A percentile compares a stretch with the other conserved stretches of the same genome.
phyloP scores from a whole-genome alignment of 2,888 invertebrate genomes.

The Ectemnius cavifrons region DNA sequence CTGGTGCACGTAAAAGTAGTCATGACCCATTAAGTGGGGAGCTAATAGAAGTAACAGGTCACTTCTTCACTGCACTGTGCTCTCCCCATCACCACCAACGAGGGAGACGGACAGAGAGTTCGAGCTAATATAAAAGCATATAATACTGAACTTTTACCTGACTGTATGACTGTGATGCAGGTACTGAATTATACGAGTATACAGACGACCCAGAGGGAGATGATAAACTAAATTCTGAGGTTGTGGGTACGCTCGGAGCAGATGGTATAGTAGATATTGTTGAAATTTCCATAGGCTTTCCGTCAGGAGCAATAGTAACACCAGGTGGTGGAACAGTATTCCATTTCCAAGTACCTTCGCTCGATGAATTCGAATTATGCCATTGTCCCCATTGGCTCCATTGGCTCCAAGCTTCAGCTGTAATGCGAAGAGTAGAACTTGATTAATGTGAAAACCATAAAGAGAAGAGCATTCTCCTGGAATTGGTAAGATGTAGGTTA shows the following conservation, averaged over 20 bases:
- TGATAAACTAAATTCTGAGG: slow-evolving; percentile 67
- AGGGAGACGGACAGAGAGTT: too few relatives aligned
- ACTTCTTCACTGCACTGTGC: too few relatives aligned
- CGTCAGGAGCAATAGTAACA: slow-evolving; percentile 72
- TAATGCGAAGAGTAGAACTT: slow-evolving; percentile 27
- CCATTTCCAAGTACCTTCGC: slow-evolving; percentile 74
- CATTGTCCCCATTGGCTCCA: slow-evolving; percentile 75
- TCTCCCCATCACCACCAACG: too few relatives aligned
- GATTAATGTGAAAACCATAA: neutral
- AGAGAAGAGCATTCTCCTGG: too few relatives aligned
- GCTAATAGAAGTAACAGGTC: too few relatives aligned
- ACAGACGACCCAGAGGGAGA: slow-evolving; percentile 68
- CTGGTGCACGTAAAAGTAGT: too few relatives aligned
- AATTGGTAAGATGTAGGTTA: too few relatives aligned
- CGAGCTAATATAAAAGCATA: too few relatives aligned
- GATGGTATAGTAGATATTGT: slow-evolving; percentile 70
- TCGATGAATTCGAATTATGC: slow-evolving; percentile 65
- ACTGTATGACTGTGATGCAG: slow-evolving; percentile 68
- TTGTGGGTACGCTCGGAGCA: slow-evolving; percentile 71
- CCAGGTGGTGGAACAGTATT: slow-evolving; percentile 73
- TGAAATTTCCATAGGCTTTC: slow-evolving; percentile 71
- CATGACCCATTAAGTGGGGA: too few relatives aligned
- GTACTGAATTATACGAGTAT: slow-evolving; percentile 71
- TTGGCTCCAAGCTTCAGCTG: slow-evolving; percentile 72
- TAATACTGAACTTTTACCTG: slow-evolving; percentile 64